These are phyloP conservation scores for Lordiphosa collinella DNA, from an alignment of 1,140 invertebrate genomes.

Conservation along the genomic window DNA sequence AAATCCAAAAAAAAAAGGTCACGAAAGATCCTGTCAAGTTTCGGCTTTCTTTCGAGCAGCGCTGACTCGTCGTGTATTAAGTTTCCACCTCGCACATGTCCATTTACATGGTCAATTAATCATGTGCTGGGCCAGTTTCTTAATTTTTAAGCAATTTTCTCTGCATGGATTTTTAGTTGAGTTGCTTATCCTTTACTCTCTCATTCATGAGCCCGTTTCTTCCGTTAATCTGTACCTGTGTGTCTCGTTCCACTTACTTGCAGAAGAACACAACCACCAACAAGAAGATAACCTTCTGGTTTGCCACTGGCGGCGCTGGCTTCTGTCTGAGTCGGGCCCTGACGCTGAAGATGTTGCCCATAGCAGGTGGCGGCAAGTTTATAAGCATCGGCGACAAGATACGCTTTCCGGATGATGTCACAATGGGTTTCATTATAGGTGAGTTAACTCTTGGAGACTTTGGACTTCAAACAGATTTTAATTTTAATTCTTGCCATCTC, in stretches of 20 bases:
- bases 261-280: slow-evolving; percentile 74
- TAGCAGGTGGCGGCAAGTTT: slow-evolving; percentile 96
- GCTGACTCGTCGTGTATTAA: slow-evolving; percentile 47
- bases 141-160: slow-evolving; percentile 48
- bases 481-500: background rate
- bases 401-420: slow-evolving; percentile 96
- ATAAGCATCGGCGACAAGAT: slow-evolving; percentile 95
- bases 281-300: slow-evolving; percentile 95
- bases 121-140: slow-evolving; percentile 39
- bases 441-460: slow-evolving; percentile 74
- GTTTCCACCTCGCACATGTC: slow-evolving; percentile 72
- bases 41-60: slow-evolving; percentile 37
- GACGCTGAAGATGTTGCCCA: slow-evolving; percentile 95
- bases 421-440: slow-evolving; percentile 98
- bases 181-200: slow-evolving; percentile 46
- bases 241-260: slow-evolving; percentile 11
- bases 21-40: slow-evolving; percentile 43
- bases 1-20: slow-evolving; percentile 4
- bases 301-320: slow-evolving; percentile 98
- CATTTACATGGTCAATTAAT: slow-evolving; percentile 78
- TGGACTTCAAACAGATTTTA: background rate
- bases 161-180: slow-evolving; percentile 36
- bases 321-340: slow-evolving; percentile 96
- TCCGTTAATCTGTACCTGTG: slow-evolving; percentile 38
- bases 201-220: slow-evolving; percentile 55